Evolutionary conservation across 2,888 invertebrate genomes (phyloP), one percentile per base, ranked within the genome.

Genomic region (Scrobipalpa atriplicella): DNA sequence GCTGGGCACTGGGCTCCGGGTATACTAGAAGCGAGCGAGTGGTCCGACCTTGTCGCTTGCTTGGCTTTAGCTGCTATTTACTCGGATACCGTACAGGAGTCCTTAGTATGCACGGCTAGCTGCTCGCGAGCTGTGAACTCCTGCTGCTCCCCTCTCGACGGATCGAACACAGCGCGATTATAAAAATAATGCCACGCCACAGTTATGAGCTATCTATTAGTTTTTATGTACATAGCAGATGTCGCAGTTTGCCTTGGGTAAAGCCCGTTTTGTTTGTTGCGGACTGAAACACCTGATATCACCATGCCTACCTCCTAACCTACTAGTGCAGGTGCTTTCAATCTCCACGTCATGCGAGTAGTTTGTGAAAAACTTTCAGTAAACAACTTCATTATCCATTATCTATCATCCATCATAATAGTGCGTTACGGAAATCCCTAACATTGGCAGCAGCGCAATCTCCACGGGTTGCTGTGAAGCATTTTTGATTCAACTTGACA

Each of bases 11-110:
- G 5, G 29, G 29, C 2, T 5, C 29, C 2, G 5, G 29, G 5
- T 29, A 5, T 29, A 2, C 29, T 2, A 29, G 29, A 11, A 5
- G 58, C 58, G 18, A 5, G 58, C 58, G 38, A 58, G 29, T 36
- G 58, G 58, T 8, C n/a, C 13, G 58, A n/a, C 58, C 58, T 58
- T 58, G 58, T 36, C 2, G 16, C 10, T n/a, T n/a, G 29, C 11
- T 11, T 13, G 36, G 29, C 36, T 58, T n/a, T n/a, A n/a, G n/a
- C n/a, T n/a, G n/a, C n/a, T 58, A 58, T 58, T 58, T n/a, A 58
- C n/a, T 36, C n/a, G 38, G n/a, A n/a, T n/a, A n/a, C n/a, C n/a
- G n/a, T n/a, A 58, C 2, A 58, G 21, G 6, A 36, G 21, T 21
- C 1, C 13, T 58, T 36, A 36, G 29, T 58, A 58, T 58, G 58